phyloP scores from a whole-genome alignment of 2,888 invertebrate genomes.

The Labia minor region DNA sequence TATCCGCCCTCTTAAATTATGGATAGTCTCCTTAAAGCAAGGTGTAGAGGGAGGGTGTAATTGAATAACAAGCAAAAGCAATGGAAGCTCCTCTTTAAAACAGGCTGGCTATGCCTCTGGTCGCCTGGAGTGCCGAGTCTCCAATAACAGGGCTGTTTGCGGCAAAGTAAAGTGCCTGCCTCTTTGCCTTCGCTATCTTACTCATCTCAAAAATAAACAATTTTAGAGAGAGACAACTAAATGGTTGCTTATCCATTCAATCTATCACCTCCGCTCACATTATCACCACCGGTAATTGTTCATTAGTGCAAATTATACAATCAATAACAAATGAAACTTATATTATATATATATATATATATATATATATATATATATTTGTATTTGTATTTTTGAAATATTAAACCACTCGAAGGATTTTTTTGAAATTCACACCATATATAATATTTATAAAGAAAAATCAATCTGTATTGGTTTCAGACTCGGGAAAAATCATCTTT shows the following conservation, averaged over 20 bases:
- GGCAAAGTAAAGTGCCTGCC: background rate
- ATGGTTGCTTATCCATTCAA: too few relatives aligned
- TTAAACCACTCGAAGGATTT: too few relatives aligned
- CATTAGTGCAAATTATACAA: background rate
- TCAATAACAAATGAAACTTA: background rate
- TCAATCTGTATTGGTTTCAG: too few relatives aligned
- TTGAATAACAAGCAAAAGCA: background rate
- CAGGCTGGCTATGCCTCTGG: too few relatives aligned
- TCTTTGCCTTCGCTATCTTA: background rate
- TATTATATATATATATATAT: too few relatives aligned
- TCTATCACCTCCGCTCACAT: too few relatives aligned
- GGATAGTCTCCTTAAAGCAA: background rate
- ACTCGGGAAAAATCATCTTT: too few relatives aligned
- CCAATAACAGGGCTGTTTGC: background rate
- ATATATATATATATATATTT: too few relatives aligned
- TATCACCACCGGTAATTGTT: background rate
- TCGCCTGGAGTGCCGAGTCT: background rate
- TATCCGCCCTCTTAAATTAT: background rate
- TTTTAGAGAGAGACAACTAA: background rate
- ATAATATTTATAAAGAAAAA: too few relatives aligned
- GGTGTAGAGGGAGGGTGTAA: background rate
- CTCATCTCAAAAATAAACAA: background rate
- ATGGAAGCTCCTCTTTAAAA: background rate
- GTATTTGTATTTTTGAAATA: too few relatives aligned
- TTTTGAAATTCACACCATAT: too few relatives aligned